phyloP scores from a whole-genome alignment of 2,113 vertebrate species.

The Cathartes aura region DNA sequence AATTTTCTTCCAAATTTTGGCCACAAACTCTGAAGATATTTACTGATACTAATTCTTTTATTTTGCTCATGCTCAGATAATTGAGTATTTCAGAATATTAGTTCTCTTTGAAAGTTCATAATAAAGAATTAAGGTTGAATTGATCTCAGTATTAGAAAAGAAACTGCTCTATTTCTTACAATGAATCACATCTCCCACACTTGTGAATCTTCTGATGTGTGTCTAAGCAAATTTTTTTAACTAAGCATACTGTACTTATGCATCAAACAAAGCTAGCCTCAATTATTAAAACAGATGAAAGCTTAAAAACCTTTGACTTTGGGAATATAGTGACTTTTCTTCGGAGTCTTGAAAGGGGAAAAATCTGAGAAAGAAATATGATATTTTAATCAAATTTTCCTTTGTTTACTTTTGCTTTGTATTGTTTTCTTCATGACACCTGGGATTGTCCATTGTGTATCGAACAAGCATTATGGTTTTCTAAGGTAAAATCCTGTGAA shows the following conservation, averaged over 20 bases:
- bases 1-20: neutral
- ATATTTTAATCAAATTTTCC: neutral
- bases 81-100: neutral
- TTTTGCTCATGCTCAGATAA: neutral
- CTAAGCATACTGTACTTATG: fast-evolving
- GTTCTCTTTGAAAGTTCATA: neutral
- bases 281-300: neutral
- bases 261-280: neutral
- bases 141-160: neutral
- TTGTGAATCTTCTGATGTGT: neutral
- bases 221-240: neutral
- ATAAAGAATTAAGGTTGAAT: neutral
- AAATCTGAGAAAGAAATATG: neutral
- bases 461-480: neutral
- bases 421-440: neutral
- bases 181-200: neutral
- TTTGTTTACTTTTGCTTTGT: neutral
- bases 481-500: neutral
- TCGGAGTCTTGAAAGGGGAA: neutral
- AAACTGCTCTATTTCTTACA: neutral
- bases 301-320: neutral
- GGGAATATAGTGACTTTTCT: neutral
- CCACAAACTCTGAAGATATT: neutral
- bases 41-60: neutral
- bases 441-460: neutral